phyloP scores from a whole-genome alignment of 2,797 vertebrate genomes.

The Babyrousa celebensis region DNA sequence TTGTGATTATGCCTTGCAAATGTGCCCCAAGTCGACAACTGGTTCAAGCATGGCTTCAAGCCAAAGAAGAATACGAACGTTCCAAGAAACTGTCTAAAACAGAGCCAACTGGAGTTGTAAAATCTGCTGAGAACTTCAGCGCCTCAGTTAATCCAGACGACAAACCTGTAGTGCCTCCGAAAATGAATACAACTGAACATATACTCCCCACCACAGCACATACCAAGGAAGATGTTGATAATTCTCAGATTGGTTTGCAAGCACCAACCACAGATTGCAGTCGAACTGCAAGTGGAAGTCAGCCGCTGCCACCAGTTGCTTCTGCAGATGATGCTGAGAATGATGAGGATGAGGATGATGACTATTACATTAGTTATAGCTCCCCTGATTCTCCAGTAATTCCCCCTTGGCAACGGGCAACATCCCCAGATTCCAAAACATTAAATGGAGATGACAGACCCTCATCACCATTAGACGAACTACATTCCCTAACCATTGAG shows the following conservation, averaged over 20 bases:
- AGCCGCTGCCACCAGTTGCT: constrained; percentile 83
- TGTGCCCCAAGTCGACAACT: constrained; percentile 95
- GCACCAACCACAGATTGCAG: constrained; percentile 80
- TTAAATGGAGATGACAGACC: constrained; percentile 84
- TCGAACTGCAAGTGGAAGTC: constrained; percentile 85
- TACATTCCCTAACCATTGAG: constrained; percentile 69
- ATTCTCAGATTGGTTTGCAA: constrained; percentile 87
- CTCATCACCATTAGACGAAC: constrained; percentile 85
- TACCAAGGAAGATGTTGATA: constrained; percentile 89
- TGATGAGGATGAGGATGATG: constrained; percentile 88
- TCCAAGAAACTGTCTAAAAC: constrained; percentile 92
- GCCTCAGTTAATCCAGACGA: constrained; percentile 86
- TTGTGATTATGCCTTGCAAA: constrained; percentile 97
- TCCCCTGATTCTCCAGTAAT: constrained; percentile 94
- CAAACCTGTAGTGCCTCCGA: constrained; percentile 89
- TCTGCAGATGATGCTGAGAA: constrained; percentile 83
- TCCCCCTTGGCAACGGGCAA: constrained; percentile 94
- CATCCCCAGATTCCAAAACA: constrained; percentile 89
- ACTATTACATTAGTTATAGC: constrained; percentile 89
- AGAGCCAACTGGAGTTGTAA: constrained; percentile 87
- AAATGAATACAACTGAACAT: constrained; percentile 84
- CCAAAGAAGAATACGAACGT: constrained; percentile 96
- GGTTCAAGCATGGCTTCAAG: constrained; percentile 97
- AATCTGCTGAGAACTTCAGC: constrained; percentile 84
- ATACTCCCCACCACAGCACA: constrained; percentile 81